Percentiles rank a stretch among this genome's conserved stretches.
Conservation (phyloP, 2,113 vertebrate genomes). For the Electrona antarctica region DNA sequence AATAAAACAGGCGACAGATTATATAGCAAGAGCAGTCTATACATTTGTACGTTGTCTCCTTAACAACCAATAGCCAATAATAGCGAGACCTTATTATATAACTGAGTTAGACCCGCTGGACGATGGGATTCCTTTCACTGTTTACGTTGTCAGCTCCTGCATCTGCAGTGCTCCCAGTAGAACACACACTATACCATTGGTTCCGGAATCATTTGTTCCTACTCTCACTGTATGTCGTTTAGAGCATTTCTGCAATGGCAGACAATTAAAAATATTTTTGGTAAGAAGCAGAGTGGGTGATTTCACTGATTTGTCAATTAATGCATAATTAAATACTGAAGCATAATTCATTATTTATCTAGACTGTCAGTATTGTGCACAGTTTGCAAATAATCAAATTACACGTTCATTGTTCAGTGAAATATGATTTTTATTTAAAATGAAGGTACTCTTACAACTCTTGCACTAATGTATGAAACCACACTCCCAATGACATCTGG, state of each 20-base stretch:
- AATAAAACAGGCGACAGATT: no score
- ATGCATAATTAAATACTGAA: no score
- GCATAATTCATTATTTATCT: no score
- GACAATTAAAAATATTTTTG: no score
- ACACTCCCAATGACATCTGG: neutral
- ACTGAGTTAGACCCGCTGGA: no score
- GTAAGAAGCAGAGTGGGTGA: no score
- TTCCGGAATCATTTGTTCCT: constrained; percentile 55
- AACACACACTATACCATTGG: neutral
- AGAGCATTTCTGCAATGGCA: neutral
- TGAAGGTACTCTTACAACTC: constrained; percentile 14
- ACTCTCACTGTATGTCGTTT: neutral
- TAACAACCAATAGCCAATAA: no score
- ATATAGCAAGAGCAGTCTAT: no score
- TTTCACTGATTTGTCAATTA: no score
- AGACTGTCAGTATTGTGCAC: neutral
- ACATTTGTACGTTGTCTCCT: no score
- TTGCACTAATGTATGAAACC: neutral
- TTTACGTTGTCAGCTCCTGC: constrained; percentile 31
- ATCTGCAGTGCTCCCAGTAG: neutral
- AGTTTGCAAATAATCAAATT: neutral
- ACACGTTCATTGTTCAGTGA: neutral
- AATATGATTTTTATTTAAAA: constrained; percentile 34
- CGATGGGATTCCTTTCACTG: constrained; percentile 5
- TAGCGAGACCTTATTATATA: no score